phyloP scores from a whole-genome alignment of 2,113 vertebrate genomes.

The Dromas ardeola region DNA sequence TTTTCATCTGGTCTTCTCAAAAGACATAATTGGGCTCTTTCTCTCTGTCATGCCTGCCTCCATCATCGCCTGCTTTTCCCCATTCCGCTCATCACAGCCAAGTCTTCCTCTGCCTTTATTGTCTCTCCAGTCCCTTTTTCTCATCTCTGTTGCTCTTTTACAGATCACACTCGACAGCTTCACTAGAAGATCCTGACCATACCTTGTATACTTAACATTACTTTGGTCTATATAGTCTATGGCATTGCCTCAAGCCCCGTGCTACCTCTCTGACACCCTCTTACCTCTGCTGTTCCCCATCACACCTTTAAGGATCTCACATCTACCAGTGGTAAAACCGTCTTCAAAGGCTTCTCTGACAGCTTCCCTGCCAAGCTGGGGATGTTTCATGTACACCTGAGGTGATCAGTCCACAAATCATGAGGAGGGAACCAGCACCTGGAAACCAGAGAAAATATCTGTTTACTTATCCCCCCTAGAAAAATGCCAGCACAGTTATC shows the following conservation, averaged over 20 bases:
- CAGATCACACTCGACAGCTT: neutral
- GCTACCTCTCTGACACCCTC: neutral
- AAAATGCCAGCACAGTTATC: neutral
- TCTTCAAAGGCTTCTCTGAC: neutral
- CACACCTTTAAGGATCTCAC: neutral
- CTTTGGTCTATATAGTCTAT: neutral
- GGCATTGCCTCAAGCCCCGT: neutral
- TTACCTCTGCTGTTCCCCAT: neutral
- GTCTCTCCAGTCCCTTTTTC: neutral
- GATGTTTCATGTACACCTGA: neutral
- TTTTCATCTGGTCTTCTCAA: neutral
- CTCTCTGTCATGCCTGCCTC: neutral
- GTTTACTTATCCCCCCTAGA: neutral
- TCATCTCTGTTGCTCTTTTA: neutral
- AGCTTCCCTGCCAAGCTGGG: neutral
- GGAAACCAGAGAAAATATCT: neutral
- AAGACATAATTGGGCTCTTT: neutral
- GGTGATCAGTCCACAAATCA: neutral
- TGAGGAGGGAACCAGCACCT: neutral
- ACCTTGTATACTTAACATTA: neutral
- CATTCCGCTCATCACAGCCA: neutral
- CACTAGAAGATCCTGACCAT: neutral
- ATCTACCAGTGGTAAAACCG: neutral
- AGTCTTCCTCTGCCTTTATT: accelerated
- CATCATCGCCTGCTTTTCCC: neutral